Base-by-base conservation (phyloP, 2,797 vertebrate species). In the Mormyrus proboscirostris region DNA sequence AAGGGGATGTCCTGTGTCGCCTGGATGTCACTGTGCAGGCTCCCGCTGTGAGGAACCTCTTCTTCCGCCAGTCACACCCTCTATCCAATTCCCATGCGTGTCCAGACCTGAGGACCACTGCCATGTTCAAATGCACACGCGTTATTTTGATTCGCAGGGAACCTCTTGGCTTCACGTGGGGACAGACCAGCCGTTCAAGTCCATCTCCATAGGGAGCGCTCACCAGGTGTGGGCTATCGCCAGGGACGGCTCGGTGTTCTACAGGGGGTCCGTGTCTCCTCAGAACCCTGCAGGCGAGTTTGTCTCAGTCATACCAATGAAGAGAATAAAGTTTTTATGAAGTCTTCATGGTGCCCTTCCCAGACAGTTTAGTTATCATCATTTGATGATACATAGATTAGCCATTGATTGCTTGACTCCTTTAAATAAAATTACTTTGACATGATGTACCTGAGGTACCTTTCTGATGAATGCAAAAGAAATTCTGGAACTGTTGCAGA, bases 161-260 rank as follows among this genome's bases (percentile, higher is more conserved):
- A 95, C 96, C 2, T 99, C 98, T 0, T 99, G 99, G 99, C 97
- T 99, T 55, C 99, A 99, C 0, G 96, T 99, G 12, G 98, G 98
- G 91, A 98, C 98, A 0, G 98, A 99, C 91, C 98, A 99, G 93
- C 97, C 98, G 83, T 99, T 99, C 79, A 95, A 97, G 92, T 99
- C 98, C 0, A 93, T 99, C 92, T 99, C 97, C 62, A 94, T 99
- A 0, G 98, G 99, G 29, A 96, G 95, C 4, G 97, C 95, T 92
- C 95, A 96, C 90, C 98, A 99, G 92, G 97, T 99, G 73, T 99
- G 99, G 99, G 97, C 97, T 1, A 94, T 99, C 19, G 98, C 98
- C 5, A 95, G 93, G 88, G 98, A 99, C 0, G 98, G 99, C 22
- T 98, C 99, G 0, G 96, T 97, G 2, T 99, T 99, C 94, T 99